Evolutionary conservation across 2,888 invertebrate genomes (phyloP).

Genomic region (Rhingia campestris): DNA sequence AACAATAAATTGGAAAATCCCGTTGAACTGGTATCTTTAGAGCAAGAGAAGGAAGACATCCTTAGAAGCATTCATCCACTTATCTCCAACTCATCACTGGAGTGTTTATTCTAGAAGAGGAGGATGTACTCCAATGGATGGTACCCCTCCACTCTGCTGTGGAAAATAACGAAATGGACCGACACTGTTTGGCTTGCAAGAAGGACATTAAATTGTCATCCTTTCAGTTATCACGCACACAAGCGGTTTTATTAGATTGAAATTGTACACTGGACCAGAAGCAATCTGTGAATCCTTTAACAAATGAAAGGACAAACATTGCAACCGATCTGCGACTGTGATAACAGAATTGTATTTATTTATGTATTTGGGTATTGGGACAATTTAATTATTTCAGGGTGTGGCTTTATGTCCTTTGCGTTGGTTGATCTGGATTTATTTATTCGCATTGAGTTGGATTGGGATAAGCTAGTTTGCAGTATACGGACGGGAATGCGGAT

Average conservation of each 20-base stretch:
- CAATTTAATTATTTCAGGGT: conserved; percentile 57
- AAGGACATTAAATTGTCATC: conserved; percentile 53
- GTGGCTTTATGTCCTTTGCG: conserved; percentile 44
- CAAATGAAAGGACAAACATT: conserved; percentile 61
- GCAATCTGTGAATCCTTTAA: conserved; percentile 61
- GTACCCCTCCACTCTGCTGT: conserved; percentile 14
- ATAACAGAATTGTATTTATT: conserved; percentile 64
- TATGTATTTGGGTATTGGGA: conserved; percentile 44
- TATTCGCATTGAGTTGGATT: conserved; percentile 4
- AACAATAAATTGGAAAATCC: conserved; percentile 71
- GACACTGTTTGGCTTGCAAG: conserved; percentile 39
- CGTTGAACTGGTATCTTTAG: conserved; percentile 47
- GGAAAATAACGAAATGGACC: conserved; percentile 25
- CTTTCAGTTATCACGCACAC: conserved; percentile 57
- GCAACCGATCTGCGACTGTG: conserved; percentile 66
- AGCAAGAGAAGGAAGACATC: conserved; percentile 10
- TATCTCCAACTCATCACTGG: conserved; percentile 69
- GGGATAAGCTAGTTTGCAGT: no score
- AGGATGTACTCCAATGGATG: neutral
- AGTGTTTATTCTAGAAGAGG: conserved; percentile 58
- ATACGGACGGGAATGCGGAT: no score
- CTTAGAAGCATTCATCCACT: conserved; percentile 56
- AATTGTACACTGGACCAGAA: conserved; percentile 65
- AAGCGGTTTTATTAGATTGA: conserved; percentile 63
- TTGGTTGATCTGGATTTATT: conserved; percentile 39